phyloP scores from a whole-genome alignment of 2,113 vertebrate species.

The Zapus hudsonius region DNA sequence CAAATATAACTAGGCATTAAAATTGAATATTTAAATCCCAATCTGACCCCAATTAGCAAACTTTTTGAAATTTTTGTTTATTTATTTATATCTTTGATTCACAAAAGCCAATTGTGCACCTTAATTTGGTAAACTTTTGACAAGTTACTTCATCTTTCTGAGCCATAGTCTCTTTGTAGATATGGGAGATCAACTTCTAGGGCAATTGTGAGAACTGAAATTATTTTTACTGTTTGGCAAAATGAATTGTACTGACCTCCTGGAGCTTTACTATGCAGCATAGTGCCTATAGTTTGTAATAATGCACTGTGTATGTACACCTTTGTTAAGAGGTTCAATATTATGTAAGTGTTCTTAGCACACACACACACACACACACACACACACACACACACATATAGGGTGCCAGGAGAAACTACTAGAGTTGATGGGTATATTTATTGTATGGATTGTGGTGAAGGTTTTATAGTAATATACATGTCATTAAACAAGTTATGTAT shows the following conservation, averaged over 20 bases:
- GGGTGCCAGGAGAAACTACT: not conserved
- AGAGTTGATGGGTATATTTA: not conserved
- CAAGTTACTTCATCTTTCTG: not conserved
- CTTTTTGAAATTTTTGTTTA: not conserved
- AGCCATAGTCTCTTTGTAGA: not conserved
- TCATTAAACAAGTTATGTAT: not conserved
- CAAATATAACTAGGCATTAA: not conserved
- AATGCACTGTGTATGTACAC: not conserved
- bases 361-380: too few species aligned
- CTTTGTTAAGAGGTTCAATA: not conserved
- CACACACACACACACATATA: too few species aligned
- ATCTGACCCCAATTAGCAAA: not conserved
- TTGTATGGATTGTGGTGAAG: not conserved
- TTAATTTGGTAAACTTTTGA: not conserved
- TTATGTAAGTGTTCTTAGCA: not conserved
- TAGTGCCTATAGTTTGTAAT: not conserved
- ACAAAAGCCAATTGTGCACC: not conserved
- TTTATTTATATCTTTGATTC: not conserved
- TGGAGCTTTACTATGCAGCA: not conserved
- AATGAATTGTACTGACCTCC: too few species aligned
- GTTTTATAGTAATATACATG: not conserved
- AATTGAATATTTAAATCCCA: not conserved
- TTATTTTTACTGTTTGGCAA: too few species aligned
- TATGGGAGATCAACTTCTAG: not conserved
- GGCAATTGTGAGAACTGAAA: conserved; percentile 1